Conservation (phyloP, 2,888 invertebrate genomes). For the Sesia apiformis region DNA sequence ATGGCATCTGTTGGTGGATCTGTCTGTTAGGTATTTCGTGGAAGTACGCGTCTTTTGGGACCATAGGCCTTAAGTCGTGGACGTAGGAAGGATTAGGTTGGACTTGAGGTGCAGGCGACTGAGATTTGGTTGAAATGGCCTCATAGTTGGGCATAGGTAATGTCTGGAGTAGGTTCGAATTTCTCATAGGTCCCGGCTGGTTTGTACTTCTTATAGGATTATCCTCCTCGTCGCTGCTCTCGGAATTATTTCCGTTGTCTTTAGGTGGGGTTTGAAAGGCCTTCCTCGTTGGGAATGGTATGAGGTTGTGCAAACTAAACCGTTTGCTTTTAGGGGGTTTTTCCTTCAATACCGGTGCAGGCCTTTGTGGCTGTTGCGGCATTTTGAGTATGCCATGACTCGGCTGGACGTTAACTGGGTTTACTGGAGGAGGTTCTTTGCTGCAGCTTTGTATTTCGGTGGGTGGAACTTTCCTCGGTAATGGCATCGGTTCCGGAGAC, state of each 20-base stretch:
- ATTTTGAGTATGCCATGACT: conserved; percentile 48
- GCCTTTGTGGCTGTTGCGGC: conserved; percentile 62
- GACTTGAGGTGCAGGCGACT: conserved; percentile 47
- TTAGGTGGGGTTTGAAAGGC: conserved; percentile 61
- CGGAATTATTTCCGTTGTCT: conserved; percentile 68
- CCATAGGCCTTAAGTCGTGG: conserved; percentile 44
- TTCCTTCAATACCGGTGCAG: conserved; percentile 61
- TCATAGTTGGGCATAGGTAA: conserved; percentile 75
- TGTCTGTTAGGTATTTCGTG: conserved; percentile 73
- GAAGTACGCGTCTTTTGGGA: conserved; percentile 77
- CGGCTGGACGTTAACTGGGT: conserved; percentile 27
- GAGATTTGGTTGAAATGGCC: conserved; percentile 60
- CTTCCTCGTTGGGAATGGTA: conserved; percentile 69
- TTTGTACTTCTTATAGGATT: conserved; percentile 56
- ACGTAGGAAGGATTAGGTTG: conserved; percentile 24
- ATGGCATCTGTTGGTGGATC: conserved; percentile 44
- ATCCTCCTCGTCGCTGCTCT: conserved; percentile 76
- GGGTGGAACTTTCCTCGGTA: conserved; percentile 45
- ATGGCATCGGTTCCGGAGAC: conserved; percentile 48
- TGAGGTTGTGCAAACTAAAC: conserved; percentile 66
- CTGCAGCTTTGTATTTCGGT: conserved; percentile 25
- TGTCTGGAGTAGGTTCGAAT: conserved; percentile 66
- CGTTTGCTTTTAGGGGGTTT: conserved; percentile 65
- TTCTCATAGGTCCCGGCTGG: conserved; percentile 72
- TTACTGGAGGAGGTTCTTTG: conserved; percentile 22